Base-by-base conservation (phyloP, 2,888 invertebrate genomes). In the Phasia obesa region DNA sequence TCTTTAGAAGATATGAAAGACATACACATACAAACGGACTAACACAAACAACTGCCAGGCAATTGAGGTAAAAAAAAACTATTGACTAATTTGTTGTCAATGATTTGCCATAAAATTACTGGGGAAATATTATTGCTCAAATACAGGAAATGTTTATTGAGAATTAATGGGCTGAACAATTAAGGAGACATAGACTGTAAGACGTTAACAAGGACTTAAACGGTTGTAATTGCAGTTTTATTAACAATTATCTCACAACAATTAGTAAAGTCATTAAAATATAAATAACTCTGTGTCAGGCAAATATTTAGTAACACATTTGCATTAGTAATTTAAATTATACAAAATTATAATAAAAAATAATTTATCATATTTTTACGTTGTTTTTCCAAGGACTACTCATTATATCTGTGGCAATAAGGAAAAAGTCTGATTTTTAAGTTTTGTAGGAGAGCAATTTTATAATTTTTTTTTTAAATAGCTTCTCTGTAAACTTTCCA, bases 21-120 rank as follows among this genome's bases (percentile, higher is more conserved):
- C 5, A 23, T 35, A 21, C 15, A 35, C 17, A 57, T 19, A 44
- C 19, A 55, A 15, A 60, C 55, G 49, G 17, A 51, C n/a, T 15
- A 11, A 19, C 13, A 53, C 35, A 51, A 25, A 53, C 35, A 59
- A 17, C 21, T n/a, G 17, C 15, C 31, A 11, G 23, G 53, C 19
- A 64, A 55, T 73, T 62, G 67, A 23, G 47, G 27, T 60, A 73
- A 65, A 49, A 64, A 55, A 74, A 82, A 65, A 59, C 74, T 42
- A 27, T 75, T 75, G 74, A 74, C 64, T 70, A 78, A 82, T 82
- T 82, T 82, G 78, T 70, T 57, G 70, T 79, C 59, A 60, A 69
- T 73, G 76, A 53, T 67, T 71, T 71, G 60, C 38, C 59, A 53
- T 64, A 69, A 78, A 78, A 78, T 82, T 78, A 44, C 49, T 65